Conservation (phyloP, 1,140 invertebrate genomes). For the Aphis craccivora region DNA sequence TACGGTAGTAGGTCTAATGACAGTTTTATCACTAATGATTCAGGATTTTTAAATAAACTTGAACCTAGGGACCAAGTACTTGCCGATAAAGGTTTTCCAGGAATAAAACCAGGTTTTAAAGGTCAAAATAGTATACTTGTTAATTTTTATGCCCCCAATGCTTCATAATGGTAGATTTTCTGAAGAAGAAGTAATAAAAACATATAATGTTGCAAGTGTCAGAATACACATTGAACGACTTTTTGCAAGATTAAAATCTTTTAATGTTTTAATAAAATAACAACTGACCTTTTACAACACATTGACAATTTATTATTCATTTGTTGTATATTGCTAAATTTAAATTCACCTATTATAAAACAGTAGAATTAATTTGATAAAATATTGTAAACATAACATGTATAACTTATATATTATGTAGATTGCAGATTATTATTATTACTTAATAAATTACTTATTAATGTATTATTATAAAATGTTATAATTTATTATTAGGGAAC, state of each 20-base stretch:
- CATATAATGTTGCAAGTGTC: not conserved
- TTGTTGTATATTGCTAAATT: slow-evolving; percentile 21
- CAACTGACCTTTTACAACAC: not conserved
- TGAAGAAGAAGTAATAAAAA: not conserved
- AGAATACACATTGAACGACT: not conserved
- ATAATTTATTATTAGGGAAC: not conserved
- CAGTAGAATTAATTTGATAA: not conserved
- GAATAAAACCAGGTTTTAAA: not conserved
- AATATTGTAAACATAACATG: not conserved
- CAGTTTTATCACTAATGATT: not conserved
- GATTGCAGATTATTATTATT: too few relatives aligned
- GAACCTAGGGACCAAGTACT: not conserved
- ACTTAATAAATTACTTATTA: too few relatives aligned
- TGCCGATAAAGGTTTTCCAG: not conserved
- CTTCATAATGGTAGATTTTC: slow-evolving; percentile 14
- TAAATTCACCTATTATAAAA: not conserved
- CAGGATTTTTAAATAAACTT: not conserved
- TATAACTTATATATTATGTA: not conserved
- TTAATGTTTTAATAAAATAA: slow-evolving; percentile 18
- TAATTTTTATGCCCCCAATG: not conserved
- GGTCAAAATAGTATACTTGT: not conserved
- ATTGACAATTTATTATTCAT: not conserved
- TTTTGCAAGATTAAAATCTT: slow-evolving; percentile 17
- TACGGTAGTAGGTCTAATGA: not conserved
- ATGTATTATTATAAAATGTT: not conserved